Evolutionary conservation across 1,140 invertebrate species (phyloP), one percentile per base, ranked within the genome.

Genomic region (Nasonia vitripennis): DNA sequence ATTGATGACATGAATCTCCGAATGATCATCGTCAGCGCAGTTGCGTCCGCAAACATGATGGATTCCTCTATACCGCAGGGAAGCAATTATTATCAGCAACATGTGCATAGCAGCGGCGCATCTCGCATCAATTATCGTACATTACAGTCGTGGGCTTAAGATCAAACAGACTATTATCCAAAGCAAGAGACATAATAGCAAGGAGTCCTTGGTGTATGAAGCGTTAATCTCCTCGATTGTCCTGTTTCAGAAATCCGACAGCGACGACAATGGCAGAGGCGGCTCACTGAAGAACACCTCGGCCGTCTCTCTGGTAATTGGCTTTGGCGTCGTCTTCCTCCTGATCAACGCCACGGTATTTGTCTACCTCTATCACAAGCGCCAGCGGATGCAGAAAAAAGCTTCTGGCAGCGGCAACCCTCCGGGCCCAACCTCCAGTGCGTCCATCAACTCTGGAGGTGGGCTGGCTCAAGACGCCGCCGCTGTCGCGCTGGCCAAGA

Each of bases 311-410:
- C 93, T 98, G 73, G 95, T 97, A 71, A 95, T 98, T 17, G 95
- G 96, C 0, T 94, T 98, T 34, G 96, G 96, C 23, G 94, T 97
- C 62, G 92, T 96, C 34, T 97, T 99, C 89, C 93, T 99, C 2
- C 92, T 97, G n/a, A 93, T 98, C 17, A 99, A 98, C 91, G 91
- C 98, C 2, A 95, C 95, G 48, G 95, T 96, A 11, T 97, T 97
- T 88, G 94, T 95, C 6, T 95, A 95, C 68, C 93, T 98, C n/a
- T 97, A 97, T 90, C 96, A 96, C 86, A 97, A 96, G 90, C 95
- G 95, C 87, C 94, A 95, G 86, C n/a, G 34, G 95, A 94, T 90
- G 89, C 95, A 68, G 93, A 93, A 88, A 89, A 93, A 95, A 86
- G 23, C 48, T 0, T 0, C 14, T 0, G 37, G 6, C 11, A 14